Conservation (phyloP, 2,113 vertebrate genomes). For the Donacobius atricapilla region DNA sequence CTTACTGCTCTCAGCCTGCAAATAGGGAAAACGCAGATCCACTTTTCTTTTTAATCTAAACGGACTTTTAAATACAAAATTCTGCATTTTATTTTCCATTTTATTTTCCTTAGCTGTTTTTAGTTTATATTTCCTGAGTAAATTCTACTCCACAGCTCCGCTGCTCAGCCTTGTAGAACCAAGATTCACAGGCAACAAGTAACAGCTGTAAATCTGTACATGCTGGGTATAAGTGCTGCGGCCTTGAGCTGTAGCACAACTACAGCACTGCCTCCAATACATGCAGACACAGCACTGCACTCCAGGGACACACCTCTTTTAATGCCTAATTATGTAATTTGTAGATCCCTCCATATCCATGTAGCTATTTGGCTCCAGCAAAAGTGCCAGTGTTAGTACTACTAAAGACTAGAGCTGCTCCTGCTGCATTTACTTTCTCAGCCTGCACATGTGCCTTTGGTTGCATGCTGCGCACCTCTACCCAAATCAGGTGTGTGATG, state of each 20-base stretch:
- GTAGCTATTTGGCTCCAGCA: neutral
- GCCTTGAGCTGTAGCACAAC: neutral
- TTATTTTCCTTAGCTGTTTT: neutral
- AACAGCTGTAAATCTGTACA: neutral
- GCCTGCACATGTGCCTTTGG: neutral
- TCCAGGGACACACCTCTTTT: neutral
- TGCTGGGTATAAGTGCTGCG: accelerated
- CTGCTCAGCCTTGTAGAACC: neutral
- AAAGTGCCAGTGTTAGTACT: neutral
- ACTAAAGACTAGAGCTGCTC: neutral
- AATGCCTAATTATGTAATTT: neutral
- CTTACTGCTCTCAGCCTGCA: slow-evolving; percentile 84
- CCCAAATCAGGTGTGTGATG: accelerated
- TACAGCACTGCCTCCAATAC: neutral
- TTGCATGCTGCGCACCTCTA: neutral
- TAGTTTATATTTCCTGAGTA: neutral
- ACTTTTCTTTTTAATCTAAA: neutral
- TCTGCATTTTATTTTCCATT: neutral
- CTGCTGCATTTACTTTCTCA: neutral
- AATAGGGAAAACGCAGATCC: neutral
- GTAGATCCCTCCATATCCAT: neutral
- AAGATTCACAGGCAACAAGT: neutral
- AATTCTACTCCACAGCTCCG: neutral
- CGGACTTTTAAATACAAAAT: neutral
- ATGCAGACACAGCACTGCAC: neutral